Evolutionary conservation across 2,888 invertebrate species (phyloP).

Genomic region (Bruchidius siliquastri): DNA sequence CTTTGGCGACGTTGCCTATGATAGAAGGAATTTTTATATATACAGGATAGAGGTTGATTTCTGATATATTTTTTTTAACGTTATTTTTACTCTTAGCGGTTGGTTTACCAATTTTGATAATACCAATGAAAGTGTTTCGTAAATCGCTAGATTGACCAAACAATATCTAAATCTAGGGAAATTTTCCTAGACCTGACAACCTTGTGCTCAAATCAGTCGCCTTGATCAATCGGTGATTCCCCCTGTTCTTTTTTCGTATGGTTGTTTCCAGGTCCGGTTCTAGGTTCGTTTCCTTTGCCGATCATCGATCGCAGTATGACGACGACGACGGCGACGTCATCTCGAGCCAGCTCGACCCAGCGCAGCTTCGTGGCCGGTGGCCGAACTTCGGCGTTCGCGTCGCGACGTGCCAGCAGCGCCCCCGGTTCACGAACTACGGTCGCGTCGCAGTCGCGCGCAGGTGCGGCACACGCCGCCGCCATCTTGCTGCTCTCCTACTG

Average conservation of each 20-base stretch:
- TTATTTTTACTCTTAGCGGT: too few relatives aligned
- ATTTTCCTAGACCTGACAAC: too few relatives aligned
- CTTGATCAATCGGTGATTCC: too few relatives aligned
- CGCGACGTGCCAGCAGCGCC: slow-evolving; percentile 55
- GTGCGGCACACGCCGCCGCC: slow-evolving; percentile 90
- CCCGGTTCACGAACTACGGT: slow-evolving; percentile 36
- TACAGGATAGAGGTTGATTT: too few relatives aligned
- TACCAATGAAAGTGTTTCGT: too few relatives aligned
- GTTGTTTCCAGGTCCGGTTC: background rate
- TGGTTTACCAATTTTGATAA: too few relatives aligned
- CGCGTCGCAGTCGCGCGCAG: slow-evolving; percentile 80
- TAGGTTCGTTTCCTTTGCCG: slow-evolving; percentile 52
- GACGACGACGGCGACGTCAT: slow-evolving; percentile 31
- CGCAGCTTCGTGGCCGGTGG: slow-evolving; percentile 50
- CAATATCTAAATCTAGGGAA: too few relatives aligned
- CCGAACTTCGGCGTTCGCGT: slow-evolving; percentile 47
- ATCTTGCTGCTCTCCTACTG: slow-evolving; percentile 87
- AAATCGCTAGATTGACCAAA: too few relatives aligned
- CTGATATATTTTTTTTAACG: too few relatives aligned
- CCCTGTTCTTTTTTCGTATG: background rate
- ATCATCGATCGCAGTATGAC: slow-evolving; percentile 48
- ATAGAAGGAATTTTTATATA: too few relatives aligned
- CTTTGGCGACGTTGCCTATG: too few relatives aligned
- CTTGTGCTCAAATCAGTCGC: too few relatives aligned
- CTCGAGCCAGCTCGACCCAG: slow-evolving; percentile 50